Evolutionary conservation across 2,888 invertebrate species (phyloP), one percentile per base, ranked within the genome.

Genomic region (Meta bourneti): DNA sequence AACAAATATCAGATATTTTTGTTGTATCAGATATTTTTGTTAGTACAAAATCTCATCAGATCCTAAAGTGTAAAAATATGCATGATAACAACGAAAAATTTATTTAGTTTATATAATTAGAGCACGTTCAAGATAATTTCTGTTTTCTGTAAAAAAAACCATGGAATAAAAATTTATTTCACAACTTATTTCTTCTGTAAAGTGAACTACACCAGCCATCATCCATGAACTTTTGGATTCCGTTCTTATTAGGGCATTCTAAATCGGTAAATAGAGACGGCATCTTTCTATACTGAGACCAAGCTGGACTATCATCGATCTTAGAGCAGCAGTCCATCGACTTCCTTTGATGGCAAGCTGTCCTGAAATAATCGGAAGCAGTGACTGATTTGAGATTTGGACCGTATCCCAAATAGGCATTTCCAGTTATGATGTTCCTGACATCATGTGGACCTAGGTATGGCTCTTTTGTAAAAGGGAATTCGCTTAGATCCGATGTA

Each of bases 141-240:
- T 34, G 34, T 34, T 34, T 2, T 34, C 4, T 34, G 34, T 34
- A 34, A 2, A 34, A 34, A 34, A 34, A 34, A 34, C 34, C 4
- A 34, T 34, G 1, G 34, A 34, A 34, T 34, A 4, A 1, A 34
- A 34, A 34, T 34, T 2, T 34, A 34, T 34, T 34, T 34, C 34
- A 34, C 34, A 34, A 34, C 34, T 34, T 34, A 34, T 34, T 34
- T 34, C 34, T 34, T 34, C 34, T 34, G 34, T 34, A 34, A 34
- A 34, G 34, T 34, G 34, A 34, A 34, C 4, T 34, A 34, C 34
- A 34, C 34, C 34, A 61, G 52, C 71, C 82, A 20, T 82, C 82
- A 20, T 82, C 82, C 82, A 82, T 52, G 7, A 82, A 82, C 51
- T 82, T 82, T n/a, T 52, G 20, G 11, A 82, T 72, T 19, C 82